These are phyloP conservation scores for Drepana arcuata DNA, from an alignment of 1,140 invertebrate genomes.

Conservation along the genomic window DNA sequence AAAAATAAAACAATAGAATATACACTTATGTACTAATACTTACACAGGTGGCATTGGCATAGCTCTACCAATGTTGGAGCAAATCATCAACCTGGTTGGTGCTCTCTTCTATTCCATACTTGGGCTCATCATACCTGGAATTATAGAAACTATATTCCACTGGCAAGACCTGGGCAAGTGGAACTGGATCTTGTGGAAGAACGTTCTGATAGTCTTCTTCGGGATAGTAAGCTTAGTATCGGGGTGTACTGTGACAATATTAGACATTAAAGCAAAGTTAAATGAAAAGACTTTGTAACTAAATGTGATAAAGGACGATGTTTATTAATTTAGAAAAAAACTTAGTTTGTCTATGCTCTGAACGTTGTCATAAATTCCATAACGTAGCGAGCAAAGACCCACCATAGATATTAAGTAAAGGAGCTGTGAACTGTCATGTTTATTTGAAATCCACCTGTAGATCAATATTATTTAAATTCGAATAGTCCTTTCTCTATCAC, in stretches of 20 bases:
- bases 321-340: background rate
- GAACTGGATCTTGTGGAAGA: conserved; percentile 80
- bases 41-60: conserved; percentile 84
- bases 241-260: conserved; percentile 63
- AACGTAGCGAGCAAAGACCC: no score
- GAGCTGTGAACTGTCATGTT: no score
- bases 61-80: conserved; percentile 84
- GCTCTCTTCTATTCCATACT: conserved; percentile 89
- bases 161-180: conserved; percentile 76
- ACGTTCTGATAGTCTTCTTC: conserved; percentile 74
- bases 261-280: conserved; percentile 38
- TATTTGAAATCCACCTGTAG: background rate
- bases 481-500: no score
- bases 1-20: background rate
- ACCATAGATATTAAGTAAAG: no score
- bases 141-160: conserved; percentile 82
- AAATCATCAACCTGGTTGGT: conserved; percentile 92
- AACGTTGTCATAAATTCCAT: no score
- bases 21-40: conserved; percentile 4
- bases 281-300: conserved; percentile 9
- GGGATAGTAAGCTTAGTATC: conserved; percentile 76
- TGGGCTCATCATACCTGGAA: conserved; percentile 86
- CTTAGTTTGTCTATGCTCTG: background rate
- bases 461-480: no score
- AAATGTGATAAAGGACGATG: background rate